Percentiles rank a stretch among this genome's conserved stretches.
Conservation (phyloP, 64 coral and sea anemone genomes). For the Hydrozoanthus tunicans region DNA sequence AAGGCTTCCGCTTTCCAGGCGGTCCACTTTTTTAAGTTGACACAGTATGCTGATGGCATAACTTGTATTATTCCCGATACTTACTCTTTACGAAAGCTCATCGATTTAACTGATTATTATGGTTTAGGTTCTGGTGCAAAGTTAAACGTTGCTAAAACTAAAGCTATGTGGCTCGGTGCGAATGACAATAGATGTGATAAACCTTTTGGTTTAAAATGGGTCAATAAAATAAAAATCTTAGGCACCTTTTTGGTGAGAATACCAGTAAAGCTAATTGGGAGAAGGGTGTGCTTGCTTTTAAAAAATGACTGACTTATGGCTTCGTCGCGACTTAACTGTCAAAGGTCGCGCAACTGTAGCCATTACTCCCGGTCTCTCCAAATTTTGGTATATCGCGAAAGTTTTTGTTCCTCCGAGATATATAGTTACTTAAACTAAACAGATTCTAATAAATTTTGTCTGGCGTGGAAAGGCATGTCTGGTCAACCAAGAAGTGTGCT, state of each 20-base stretch:
- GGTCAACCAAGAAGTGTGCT: background rate
- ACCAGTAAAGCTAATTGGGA: slow-evolving; percentile 2
- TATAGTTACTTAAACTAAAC: background rate
- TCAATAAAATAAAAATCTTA: slow-evolving; percentile 33
- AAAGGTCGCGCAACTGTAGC: background rate
- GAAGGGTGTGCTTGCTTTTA: background rate
- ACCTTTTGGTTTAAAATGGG: slow-evolving; percentile 18
- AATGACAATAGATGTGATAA: background rate
- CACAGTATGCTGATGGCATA: slow-evolving; percentile 46
- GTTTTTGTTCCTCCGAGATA: background rate
- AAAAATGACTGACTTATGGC: slow-evolving; percentile 7
- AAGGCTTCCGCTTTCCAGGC: background rate
- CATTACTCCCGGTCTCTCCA: background rate
- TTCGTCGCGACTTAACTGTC: background rate
- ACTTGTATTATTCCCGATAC: slow-evolving; percentile 23
- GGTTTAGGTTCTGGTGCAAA: slow-evolving; percentile 17
- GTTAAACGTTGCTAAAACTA: slow-evolving; percentile 24
- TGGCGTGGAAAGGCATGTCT: background rate
- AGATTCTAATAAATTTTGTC: background rate
- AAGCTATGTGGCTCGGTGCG: slow-evolving; percentile 54
- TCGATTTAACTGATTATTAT: background rate
- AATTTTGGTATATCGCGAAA: background rate
- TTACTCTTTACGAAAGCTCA: background rate
- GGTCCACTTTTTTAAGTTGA: background rate
- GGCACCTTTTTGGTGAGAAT: slow-evolving; percentile 6